A percentile compares a stretch with the other conserved stretches of the same genome.
These are phyloP conservation scores for Agrotis ipsilon DNA, from an alignment of 2,888 invertebrate species.

Conservation along the genomic window DNA sequence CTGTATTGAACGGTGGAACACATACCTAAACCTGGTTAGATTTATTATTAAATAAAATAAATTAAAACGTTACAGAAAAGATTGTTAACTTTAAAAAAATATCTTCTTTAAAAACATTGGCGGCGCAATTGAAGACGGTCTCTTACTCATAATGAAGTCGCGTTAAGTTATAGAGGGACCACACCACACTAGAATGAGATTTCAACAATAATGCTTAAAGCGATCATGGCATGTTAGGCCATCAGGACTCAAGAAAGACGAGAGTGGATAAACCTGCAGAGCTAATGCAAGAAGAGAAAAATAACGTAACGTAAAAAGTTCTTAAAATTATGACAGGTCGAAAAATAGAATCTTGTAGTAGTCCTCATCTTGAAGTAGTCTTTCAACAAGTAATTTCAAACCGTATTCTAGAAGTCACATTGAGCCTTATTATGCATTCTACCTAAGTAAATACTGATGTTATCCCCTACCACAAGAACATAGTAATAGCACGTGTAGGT, in stretches of 20 bases:
- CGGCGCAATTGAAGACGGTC: neutral
- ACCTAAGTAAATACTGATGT: conserved; percentile 17
- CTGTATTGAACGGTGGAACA: too few species aligned
- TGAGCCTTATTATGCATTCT: conserved; percentile 13
- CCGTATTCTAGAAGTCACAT: conserved; percentile 1
- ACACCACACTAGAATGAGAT: too few species aligned
- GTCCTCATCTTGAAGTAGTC: neutral
- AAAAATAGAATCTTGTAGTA: conserved; percentile 17
- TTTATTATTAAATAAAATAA: too few species aligned
- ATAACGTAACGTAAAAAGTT: neutral
- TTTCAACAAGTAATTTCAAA: neutral
- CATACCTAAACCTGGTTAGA: too few species aligned
- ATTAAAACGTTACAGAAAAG: too few species aligned
- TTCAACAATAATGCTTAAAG: too few species aligned
- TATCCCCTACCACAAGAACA: conserved; percentile 12
- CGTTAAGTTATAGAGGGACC: too few species aligned
- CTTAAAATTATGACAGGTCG: neutral
- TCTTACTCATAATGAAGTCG: too few species aligned
- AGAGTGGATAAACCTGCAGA: neutral
- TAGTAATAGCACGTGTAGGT: conserved; percentile 14
- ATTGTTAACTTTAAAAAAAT: neutral
- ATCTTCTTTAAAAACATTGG: neutral
- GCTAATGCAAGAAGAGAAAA: neutral
- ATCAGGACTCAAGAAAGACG: too few species aligned
- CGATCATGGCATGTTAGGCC: too few species aligned